These are phyloP conservation scores for Isurus oxyrinchus DNA, from an alignment of 2,113 vertebrate genomes.

Conservation along the genomic window DNA sequence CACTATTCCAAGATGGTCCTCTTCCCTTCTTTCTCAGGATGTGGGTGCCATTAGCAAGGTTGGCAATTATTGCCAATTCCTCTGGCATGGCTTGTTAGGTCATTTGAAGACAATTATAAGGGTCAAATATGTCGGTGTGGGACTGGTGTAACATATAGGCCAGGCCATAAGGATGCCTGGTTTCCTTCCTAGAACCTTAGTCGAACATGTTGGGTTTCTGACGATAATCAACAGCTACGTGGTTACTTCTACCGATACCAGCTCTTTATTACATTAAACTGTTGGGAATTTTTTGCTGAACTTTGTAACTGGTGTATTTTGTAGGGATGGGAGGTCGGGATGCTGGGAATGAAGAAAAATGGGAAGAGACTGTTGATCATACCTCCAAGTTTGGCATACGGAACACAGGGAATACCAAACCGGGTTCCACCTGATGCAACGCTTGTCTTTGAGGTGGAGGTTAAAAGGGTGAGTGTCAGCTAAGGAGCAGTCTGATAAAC, in stretches of 20 bases:
- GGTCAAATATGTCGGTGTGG: background rate
- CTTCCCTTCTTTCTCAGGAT: background rate
- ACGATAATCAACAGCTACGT: background rate
- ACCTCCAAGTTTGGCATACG: constrained; percentile 70
- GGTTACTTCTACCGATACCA: background rate
- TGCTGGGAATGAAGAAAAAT: constrained; percentile 84
- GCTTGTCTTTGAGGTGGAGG: constrained; percentile 77
- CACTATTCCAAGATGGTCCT: background rate
- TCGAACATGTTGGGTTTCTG: background rate
- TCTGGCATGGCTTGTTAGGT: background rate
- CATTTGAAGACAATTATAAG: background rate
- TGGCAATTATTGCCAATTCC: too few relatives aligned
- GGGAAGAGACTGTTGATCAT: constrained; percentile 72
- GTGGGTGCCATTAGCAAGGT: background rate
- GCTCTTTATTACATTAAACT: background rate
- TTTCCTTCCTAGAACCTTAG: background rate
- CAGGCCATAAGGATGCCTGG: too few relatives aligned
- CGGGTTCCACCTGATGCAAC: constrained; percentile 71
- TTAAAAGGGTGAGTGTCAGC: constrained; percentile 70
- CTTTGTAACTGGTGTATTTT: background rate
- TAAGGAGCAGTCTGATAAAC: background rate
- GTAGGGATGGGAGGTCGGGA: constrained; percentile 92
- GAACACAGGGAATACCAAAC: constrained; percentile 70
- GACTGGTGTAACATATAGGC: too few relatives aligned
- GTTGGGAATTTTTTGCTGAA: background rate